Base-by-base conservation (phyloP, 2,797 vertebrate species). In the Nothura maculosa region DNA sequence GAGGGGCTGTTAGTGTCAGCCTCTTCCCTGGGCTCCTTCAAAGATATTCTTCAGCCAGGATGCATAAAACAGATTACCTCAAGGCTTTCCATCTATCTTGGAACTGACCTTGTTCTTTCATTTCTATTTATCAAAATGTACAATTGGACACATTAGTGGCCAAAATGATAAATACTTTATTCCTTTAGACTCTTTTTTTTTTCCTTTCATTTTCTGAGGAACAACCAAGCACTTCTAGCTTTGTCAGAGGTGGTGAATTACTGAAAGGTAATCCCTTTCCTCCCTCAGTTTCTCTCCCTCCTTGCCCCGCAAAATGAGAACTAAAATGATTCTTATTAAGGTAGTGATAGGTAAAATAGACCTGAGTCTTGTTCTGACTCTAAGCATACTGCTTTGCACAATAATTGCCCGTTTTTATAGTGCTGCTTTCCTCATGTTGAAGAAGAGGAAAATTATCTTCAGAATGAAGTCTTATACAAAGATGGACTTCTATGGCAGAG, bases 81-180 rank as follows among this genome's bases (percentile, higher is more conserved):
- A 72, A 63, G 45, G 22, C 63, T 95, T 77, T 58, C 38, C 57
- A 43, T 69, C 70, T 55, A 93, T 48, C n/a, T 73, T 50, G 48
- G 16, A 72, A 68, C 4, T 48, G 73, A 90, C 55, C 28, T 87
- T 78, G 38, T 66, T 91, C 82, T 96, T 91, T 82, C 47, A 80
- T 91, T 94, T 68, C 63, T 82, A 43, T 79, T 84, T 85, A 81
- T 61, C 63, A 36, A 91, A 70, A 91, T 14, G 28, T 94, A 36
- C n/a, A 81, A 6, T 1, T 74, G 34, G 73, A 80, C 54, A 75
- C 63, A 66, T 87, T 72, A 85, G 38, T 60, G 76, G 79, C 12
- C 38, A 78, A 64, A 81, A 50, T 40, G 3, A 87, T 61, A n/a
- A 89, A 93, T 47, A 10, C 34, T 93, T 91, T 87, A 36, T 79